Conservation (phyloP, 2,888 invertebrate species). For the Pyrrhosoma nymphula region DNA sequence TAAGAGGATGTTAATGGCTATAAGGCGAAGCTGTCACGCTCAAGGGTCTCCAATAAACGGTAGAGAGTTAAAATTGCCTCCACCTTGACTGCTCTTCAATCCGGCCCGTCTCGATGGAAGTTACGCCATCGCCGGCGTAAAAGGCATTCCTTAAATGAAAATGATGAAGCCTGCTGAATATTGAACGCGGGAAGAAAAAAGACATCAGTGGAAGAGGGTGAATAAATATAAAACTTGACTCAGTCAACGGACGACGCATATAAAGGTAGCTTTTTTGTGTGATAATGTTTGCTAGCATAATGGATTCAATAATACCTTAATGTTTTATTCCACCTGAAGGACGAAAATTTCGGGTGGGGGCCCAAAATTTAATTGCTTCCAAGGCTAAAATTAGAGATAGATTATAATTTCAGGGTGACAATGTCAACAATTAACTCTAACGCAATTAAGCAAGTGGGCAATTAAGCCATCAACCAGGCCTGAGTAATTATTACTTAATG, state of each 20-base stretch:
- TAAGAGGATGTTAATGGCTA: neutral
- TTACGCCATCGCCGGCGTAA: neutral
- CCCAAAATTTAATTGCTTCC: neutral
- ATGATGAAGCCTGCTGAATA: neutral
- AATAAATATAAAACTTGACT: neutral
- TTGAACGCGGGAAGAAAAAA: neutral
- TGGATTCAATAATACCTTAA: neutral
- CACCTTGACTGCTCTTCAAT: neutral
- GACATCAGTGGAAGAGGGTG: neutral
- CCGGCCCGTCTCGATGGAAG: neutral
- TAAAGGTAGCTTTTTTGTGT: neutral
- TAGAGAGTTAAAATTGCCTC: neutral
- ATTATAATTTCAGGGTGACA: conserved; percentile 18
- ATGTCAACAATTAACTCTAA: neutral
- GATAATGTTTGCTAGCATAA: neutral
- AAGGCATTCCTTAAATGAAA: neutral
- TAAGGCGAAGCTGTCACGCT: neutral
- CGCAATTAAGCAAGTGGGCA: neutral
- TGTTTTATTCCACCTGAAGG: neutral
- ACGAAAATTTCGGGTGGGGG: neutral
- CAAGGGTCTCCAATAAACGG: neutral
- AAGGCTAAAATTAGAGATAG: neutral
- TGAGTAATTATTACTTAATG: neutral
- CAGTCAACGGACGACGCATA: neutral
- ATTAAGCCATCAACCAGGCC: neutral